Evolutionary conservation across 2,113 vertebrate genomes (phyloP).

Genomic region (Cyphomyrus discorhynchus): DNA sequence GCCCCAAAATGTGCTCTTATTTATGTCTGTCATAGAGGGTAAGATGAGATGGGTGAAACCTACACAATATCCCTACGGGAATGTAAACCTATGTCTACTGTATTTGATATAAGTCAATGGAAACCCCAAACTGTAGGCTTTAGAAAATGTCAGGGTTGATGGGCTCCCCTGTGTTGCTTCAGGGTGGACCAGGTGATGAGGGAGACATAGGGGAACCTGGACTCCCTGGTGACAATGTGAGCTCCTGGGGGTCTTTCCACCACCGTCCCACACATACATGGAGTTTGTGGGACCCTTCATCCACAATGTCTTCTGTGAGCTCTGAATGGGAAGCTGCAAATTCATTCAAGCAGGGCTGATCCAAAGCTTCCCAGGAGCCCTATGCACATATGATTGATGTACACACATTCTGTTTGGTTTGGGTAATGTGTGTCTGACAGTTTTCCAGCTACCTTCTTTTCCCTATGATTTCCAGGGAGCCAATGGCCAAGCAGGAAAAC

Average conservation of each 20-base stretch:
- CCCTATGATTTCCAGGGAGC: slow-evolving; percentile 47
- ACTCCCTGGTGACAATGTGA: slow-evolving; percentile 52
- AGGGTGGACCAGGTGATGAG: slow-evolving; percentile 55
- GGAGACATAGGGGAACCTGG: slow-evolving; percentile 59
- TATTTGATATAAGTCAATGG: background rate
- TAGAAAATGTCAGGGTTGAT: background rate
- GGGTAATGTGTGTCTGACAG: background rate
- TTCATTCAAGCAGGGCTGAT: background rate
- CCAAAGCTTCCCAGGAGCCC: background rate
- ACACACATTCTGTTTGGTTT: background rate
- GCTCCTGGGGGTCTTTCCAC: slow-evolving; percentile 5
- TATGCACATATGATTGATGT: background rate
- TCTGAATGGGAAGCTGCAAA: background rate
- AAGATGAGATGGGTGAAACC: background rate
- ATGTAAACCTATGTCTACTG: background rate
- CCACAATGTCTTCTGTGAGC: background rate
- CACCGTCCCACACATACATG: background rate
- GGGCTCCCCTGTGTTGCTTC: slow-evolving; percentile 10
- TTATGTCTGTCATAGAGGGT: background rate
- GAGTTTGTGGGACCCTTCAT: background rate
- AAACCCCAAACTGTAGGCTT: background rate
- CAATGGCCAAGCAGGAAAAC: slow-evolving; percentile 54
- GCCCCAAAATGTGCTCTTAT: background rate
- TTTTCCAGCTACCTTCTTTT: background rate
- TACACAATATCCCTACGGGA: background rate